Conservation (phyloP, 2,113 vertebrate genomes). For the Boleophthalmus pectinirostris region DNA sequence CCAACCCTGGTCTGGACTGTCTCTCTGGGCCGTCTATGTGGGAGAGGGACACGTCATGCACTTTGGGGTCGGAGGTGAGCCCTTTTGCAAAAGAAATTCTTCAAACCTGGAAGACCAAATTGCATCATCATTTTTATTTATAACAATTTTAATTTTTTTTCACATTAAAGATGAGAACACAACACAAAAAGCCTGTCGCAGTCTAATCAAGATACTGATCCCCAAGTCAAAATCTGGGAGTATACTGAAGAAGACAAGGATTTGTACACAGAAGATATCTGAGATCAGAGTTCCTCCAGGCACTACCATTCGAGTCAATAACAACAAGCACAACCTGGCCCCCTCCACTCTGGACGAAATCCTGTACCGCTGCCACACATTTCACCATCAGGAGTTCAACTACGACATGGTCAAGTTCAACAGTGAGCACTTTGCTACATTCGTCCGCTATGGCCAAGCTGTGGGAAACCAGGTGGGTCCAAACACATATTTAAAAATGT, state of each 20-base stretch:
- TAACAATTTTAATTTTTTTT: background rate
- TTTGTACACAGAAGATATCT: constrained; percentile 2
- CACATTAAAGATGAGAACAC: constrained; percentile 45
- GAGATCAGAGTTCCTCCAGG: constrained; percentile 42
- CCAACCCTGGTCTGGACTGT: constrained; percentile 25
- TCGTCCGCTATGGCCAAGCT: constrained; percentile 24
- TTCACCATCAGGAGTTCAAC: constrained; percentile 52
- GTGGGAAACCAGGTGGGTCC: constrained; percentile 42
- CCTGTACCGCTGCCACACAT: constrained; percentile 19
- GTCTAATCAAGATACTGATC: constrained; percentile 33
- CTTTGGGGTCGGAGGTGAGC: constrained; percentile 41
- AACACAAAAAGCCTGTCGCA: constrained; percentile 41
- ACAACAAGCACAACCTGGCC: constrained; percentile 37
- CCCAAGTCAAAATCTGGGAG: constrained; percentile 16
- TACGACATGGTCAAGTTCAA: constrained; percentile 51
- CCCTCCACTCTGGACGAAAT: constrained; percentile 24
- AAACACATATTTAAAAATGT: background rate
- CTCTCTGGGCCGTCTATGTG: constrained; percentile 44
- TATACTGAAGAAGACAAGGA: constrained; percentile 34
- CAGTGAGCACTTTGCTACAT: constrained; percentile 52
- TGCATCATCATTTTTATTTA: background rate
- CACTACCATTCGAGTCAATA: constrained; percentile 51
- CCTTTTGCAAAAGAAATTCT: background rate
- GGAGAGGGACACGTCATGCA: constrained; percentile 44
- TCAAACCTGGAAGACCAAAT: background rate